A percentile compares a stretch with the other conserved stretches of the same genome.
These are phyloP conservation scores for Rostratula benghalensis DNA, from an alignment of 2,113 vertebrate species.

Conservation along the genomic window DNA sequence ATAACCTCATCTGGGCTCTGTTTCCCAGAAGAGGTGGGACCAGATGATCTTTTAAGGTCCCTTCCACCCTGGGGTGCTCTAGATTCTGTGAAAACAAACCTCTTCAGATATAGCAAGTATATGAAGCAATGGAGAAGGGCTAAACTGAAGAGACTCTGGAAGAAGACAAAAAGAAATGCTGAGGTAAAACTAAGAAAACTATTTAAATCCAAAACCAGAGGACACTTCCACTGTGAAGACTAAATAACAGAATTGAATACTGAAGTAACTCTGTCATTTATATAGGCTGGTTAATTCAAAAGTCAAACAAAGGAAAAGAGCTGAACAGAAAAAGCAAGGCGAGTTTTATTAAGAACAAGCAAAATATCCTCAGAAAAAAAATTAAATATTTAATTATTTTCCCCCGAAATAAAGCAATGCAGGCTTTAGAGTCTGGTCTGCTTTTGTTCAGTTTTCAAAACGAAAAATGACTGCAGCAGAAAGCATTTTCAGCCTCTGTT, in stretches of 20 bases:
- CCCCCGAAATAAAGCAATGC: not conserved
- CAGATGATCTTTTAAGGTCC: not conserved
- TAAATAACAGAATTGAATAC: not conserved
- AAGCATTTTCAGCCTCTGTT: not conserved
- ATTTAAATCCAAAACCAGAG: not conserved
- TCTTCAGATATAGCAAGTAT: not conserved
- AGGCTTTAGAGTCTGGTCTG: not conserved
- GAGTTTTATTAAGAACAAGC: not conserved
- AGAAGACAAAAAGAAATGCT: not conserved
- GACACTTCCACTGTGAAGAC: not conserved
- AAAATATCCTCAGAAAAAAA: not conserved
- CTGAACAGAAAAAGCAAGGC: not conserved
- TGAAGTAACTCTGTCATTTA: not conserved
- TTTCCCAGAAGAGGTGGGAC: not conserved
- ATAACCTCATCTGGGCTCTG: not conserved
- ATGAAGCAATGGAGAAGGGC: not conserved
- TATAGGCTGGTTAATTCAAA: not conserved
- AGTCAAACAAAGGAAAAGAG: not conserved
- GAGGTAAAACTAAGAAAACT: not conserved
- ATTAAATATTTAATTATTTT: not conserved
- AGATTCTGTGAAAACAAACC: not conserved
- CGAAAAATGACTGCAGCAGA: not conserved
- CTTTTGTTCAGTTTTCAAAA: not conserved
- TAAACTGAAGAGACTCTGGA: not conserved
- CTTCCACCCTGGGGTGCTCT: not conserved